phyloP scores from a whole-genome alignment of 2,797 vertebrate species.

The Acanthornis magna region DNA sequence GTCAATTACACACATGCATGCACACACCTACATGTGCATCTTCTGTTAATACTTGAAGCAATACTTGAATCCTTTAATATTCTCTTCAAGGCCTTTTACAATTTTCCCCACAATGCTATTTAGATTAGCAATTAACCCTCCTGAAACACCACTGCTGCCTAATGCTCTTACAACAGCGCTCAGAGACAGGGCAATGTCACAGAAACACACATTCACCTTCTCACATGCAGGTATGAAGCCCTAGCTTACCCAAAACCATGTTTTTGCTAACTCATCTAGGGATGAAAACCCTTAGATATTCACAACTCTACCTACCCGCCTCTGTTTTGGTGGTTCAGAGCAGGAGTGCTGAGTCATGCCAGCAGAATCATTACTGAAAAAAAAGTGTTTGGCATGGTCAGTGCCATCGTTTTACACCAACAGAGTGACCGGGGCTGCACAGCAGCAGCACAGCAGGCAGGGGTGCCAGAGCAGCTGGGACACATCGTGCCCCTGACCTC shows the following conservation, averaged over 20 bases:
- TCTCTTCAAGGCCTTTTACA: not conserved
- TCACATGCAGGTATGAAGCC: accelerated
- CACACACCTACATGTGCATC: not conserved
- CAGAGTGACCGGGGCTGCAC: accelerated
- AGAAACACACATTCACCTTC: not conserved
- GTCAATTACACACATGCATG: not conserved
- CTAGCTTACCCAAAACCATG: not conserved
- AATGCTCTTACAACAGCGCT: not conserved
- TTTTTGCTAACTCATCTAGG: not conserved
- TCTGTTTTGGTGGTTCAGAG: not conserved
- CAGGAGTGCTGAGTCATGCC: not conserved
- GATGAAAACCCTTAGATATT: not conserved
- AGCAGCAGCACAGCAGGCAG: not conserved
- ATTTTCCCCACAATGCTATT: not conserved
- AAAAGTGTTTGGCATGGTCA: not conserved
- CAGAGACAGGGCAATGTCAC: not conserved
- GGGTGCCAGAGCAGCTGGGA: accelerated
- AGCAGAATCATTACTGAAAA: not conserved
- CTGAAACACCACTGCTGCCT: not conserved
- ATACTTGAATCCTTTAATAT: not conserved
- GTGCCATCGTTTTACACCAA: not conserved
- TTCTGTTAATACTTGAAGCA: not conserved
- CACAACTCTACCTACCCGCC: not conserved
- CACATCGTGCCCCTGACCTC: not conserved
- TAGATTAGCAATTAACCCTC: not conserved